Evolutionary conservation across 2,113 vertebrate genomes (phyloP).

Genomic region (Benitochromis conjunctus): DNA sequence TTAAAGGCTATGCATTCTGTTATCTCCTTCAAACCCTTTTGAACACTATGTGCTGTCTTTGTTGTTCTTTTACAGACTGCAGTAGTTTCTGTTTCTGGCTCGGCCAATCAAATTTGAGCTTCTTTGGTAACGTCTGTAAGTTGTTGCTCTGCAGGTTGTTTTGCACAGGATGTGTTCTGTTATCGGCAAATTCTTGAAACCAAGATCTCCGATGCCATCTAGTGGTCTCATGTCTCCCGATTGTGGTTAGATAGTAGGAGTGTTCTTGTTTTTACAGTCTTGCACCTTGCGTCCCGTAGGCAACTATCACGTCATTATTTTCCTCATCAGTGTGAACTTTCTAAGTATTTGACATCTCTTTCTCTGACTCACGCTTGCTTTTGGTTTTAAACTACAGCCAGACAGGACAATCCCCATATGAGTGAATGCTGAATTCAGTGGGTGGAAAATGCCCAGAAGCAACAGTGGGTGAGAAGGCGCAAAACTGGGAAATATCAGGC

Average conservation of each 20-base stretch:
- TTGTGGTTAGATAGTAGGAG: neutral
- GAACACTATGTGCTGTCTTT: neutral
- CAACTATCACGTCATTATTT: neutral
- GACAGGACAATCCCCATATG: neutral
- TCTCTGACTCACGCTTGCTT: neutral
- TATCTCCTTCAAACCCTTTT: neutral
- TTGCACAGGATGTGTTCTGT: neutral
- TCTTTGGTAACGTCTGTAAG: neutral
- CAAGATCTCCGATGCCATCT: slow-evolving; percentile 14
- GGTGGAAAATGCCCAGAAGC: neutral
- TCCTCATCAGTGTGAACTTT: neutral
- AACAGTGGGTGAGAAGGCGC: neutral
- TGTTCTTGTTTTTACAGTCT: neutral
- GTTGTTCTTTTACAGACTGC: neutral
- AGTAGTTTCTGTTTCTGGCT: neutral
- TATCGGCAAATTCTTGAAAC: neutral
- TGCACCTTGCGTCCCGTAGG: neutral
- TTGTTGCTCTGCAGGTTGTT: neutral
- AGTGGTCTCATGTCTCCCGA: neutral
- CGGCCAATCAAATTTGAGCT: neutral
- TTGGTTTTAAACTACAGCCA: neutral
- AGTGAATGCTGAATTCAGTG: slow-evolving; percentile 12
- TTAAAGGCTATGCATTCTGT: neutral
- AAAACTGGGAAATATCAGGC: neutral
- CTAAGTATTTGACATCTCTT: neutral